Conservation (phyloP, 2,797 vertebrate genomes). For the Helostoma temminkii region DNA sequence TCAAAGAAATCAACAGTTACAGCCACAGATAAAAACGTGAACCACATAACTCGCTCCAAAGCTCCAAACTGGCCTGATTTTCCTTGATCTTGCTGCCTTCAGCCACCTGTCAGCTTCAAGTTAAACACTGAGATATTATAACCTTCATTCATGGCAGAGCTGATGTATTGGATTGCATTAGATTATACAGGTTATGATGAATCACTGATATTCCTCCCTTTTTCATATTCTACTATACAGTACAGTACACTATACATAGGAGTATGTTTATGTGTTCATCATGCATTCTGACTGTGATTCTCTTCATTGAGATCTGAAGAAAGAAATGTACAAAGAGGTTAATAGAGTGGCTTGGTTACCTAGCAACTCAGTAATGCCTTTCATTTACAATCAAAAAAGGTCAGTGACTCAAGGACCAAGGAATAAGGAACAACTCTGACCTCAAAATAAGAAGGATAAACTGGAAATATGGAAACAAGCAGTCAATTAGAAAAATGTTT, state of each 20-base stretch:
- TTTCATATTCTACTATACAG: no score
- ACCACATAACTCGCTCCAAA: no score
- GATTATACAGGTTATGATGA: no score
- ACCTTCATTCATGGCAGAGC: no score
- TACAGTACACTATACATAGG: not conserved
- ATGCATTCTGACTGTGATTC: slow-evolving; percentile 3
- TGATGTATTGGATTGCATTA: no score
- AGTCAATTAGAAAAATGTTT: not conserved
- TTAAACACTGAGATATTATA: no score
- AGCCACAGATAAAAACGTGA: no score
- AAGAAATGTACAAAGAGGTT: slow-evolving; percentile 38
- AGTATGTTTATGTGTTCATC: not conserved
- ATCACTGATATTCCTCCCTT: no score
- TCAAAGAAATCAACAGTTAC: no score
- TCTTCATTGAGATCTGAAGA: slow-evolving; percentile 28
- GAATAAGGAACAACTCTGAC: slow-evolving; percentile 23
- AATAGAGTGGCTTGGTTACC: slow-evolving; percentile 59
- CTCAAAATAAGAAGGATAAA: slow-evolving; percentile 12
- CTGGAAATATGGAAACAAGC: slow-evolving; percentile 20
- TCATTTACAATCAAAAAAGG: slow-evolving; percentile 67
- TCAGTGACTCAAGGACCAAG: slow-evolving; percentile 32
- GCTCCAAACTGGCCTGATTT: no score
- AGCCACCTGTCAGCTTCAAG: no score
- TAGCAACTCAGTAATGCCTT: slow-evolving; percentile 58
- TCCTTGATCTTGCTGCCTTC: no score